These are phyloP conservation scores for Pyrrhia umbra DNA, from an alignment of 2,888 invertebrate genomes.

Conservation along the genomic window DNA sequence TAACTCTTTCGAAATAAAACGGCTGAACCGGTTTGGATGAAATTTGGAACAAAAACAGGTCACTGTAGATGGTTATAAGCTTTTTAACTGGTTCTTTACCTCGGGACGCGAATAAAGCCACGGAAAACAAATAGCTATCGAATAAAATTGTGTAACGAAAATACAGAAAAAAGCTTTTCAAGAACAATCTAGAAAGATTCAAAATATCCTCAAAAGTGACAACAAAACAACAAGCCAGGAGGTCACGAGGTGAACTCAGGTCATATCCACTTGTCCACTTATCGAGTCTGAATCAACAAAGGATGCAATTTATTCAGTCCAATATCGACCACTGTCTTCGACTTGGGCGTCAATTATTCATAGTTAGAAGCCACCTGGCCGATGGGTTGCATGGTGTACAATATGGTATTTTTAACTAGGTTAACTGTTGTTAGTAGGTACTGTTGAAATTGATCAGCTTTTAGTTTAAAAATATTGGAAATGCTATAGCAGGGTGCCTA, in stretches of 20 bases:
- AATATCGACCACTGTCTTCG: constrained; percentile 67
- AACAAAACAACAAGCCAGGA: background rate
- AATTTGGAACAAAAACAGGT: no score
- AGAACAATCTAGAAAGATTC: background rate
- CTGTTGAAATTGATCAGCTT: no score
- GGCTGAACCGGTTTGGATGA: no score
- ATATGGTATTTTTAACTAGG: constrained; percentile 22
- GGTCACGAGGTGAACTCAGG: constrained; percentile 17
- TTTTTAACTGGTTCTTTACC: no score
- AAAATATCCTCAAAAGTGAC: background rate
- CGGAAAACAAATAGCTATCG: no score
- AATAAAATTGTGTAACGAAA: background rate
- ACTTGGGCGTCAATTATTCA: constrained; percentile 68
- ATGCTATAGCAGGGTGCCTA: no score
- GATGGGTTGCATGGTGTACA: constrained; percentile 1
- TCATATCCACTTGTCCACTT: constrained; percentile 35
- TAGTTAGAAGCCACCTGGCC: constrained; percentile 63
- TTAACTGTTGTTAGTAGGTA: background rate
- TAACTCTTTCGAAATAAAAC: no score
- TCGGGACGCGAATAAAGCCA: no score
- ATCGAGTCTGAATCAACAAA: constrained; percentile 42
- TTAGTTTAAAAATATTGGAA: no score
- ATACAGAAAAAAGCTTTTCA: background rate
- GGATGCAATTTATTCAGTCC: constrained; percentile 60
- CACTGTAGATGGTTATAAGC: no score